Percentiles rank a stretch among this genome's conserved stretches.
Conservation (phyloP, 92 coral and sea anemone species). For the Blastomussa wellsi region DNA sequence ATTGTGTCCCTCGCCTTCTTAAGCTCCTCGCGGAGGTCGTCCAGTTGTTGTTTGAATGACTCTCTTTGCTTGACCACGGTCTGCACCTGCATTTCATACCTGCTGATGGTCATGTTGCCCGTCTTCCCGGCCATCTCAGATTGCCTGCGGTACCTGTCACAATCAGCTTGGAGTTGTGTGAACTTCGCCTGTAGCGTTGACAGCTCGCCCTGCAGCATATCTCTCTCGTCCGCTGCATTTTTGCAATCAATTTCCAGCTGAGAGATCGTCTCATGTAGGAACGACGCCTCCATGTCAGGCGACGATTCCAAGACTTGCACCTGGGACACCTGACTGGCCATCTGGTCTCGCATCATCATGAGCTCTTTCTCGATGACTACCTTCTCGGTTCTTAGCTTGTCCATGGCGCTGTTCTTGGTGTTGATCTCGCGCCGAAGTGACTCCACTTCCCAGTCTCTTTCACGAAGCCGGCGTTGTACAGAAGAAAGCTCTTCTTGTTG, state of each 20-base stretch:
- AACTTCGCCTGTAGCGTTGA: slow-evolving; percentile 62
- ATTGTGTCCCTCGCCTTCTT: slow-evolving; percentile 71
- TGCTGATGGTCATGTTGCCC: slow-evolving; percentile 66
- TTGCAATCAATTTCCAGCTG: slow-evolving; percentile 70
- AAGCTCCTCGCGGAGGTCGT: slow-evolving; percentile 78
- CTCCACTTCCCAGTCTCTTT: slow-evolving; percentile 91
- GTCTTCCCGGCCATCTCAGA: slow-evolving; percentile 73
- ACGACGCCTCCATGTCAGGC: slow-evolving; percentile 71
- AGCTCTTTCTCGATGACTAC: slow-evolving; percentile 85
- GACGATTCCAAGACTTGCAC: slow-evolving; percentile 86
- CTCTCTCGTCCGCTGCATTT: slow-evolving; percentile 71
- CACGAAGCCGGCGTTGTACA: slow-evolving; percentile 81
- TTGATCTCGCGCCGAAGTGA: slow-evolving; percentile 84
- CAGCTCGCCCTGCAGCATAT: slow-evolving; percentile 67
- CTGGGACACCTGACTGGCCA: slow-evolving; percentile 72
- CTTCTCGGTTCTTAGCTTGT: slow-evolving; percentile 80
- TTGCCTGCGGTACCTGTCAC: slow-evolving; percentile 73
- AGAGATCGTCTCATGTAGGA: slow-evolving; percentile 70
- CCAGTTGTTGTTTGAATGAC: slow-evolving; percentile 71
- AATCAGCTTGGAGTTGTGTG: slow-evolving; percentile 58
- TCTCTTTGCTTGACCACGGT: slow-evolving; percentile 76
- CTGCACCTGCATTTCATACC: slow-evolving; percentile 86
- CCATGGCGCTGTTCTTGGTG: slow-evolving; percentile 62
- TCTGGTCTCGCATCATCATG: slow-evolving; percentile 76
- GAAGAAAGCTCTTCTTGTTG: slow-evolving; percentile 75